phyloP scores from a whole-genome alignment of 2,888 invertebrate species.

The Eupithecia insigniata region DNA sequence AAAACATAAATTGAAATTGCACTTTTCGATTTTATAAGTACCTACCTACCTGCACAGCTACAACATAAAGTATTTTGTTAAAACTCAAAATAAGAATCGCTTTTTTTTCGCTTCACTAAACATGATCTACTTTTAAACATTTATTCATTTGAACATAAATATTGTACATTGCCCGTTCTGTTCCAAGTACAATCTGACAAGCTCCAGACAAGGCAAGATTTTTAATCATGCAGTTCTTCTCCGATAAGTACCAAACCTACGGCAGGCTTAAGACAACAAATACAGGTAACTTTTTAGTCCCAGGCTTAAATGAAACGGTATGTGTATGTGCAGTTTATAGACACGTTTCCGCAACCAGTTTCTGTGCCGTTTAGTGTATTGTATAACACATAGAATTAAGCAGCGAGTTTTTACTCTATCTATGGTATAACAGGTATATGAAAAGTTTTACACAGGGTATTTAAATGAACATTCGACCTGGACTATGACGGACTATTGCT shows the following conservation, averaged over 20 bases:
- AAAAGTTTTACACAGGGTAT: conserved; percentile 12
- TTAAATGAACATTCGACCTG: background rate
- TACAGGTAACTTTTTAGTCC: conserved; percentile 12
- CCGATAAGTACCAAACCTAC: background rate
- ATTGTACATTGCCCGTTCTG: background rate
- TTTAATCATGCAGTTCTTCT: background rate
- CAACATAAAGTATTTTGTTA: too few relatives aligned
- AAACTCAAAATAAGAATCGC: too few relatives aligned
- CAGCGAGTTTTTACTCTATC: too few relatives aligned
- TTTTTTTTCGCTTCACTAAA: background rate
- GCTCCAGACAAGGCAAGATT: background rate
- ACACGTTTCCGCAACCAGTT: conserved; percentile 27
- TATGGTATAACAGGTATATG: conserved; percentile 11
- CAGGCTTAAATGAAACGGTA: conserved; percentile 15
- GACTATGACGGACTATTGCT: too few relatives aligned
- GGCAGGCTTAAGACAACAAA: background rate
- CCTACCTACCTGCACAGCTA: too few relatives aligned
- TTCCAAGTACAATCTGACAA: background rate
- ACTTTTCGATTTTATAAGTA: background rate
- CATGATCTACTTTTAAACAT: background rate
- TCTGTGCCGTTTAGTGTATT: conserved; percentile 15
- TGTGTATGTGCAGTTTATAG: conserved; percentile 23
- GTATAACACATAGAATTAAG: too few relatives aligned
- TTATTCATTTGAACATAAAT: too few relatives aligned
- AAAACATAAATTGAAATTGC: background rate